Percentiles rank a stretch among this genome's conserved stretches.
Conservation (phyloP, 2,797 vertebrate species). For the Notolabrus celidotus region DNA sequence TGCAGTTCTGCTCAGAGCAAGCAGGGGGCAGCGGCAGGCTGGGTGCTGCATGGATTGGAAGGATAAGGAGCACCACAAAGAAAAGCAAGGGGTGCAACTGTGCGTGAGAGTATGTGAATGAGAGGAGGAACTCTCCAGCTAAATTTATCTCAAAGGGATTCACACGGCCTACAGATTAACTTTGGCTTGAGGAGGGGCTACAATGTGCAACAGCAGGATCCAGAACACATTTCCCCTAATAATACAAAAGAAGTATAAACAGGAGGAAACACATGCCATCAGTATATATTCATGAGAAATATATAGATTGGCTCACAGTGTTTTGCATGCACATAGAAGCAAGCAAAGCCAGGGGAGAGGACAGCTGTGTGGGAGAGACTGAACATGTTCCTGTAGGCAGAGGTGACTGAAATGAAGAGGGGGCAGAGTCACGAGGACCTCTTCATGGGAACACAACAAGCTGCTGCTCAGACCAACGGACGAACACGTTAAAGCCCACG, state of each 20-base stretch:
- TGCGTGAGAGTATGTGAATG: slow-evolving; percentile 50
- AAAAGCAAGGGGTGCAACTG: slow-evolving; percentile 70
- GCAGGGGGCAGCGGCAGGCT: slow-evolving; percentile 78
- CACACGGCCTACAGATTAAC: too few species aligned
- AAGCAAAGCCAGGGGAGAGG: slow-evolving; percentile 77
- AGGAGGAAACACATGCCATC: slow-evolving; percentile 33
- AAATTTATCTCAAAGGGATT: slow-evolving; percentile 3
- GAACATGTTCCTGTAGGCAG: slow-evolving; percentile 42
- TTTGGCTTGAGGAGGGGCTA: slow-evolving; percentile 5
- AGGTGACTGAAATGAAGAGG: slow-evolving; percentile 58
- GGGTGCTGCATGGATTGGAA: slow-evolving; percentile 87
- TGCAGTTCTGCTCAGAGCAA: slow-evolving; percentile 62
- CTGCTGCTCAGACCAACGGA: slow-evolving; percentile 32
- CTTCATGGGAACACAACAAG: slow-evolving; percentile 20
- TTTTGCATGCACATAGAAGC: slow-evolving; percentile 71
- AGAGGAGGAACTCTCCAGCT: slow-evolving; percentile 31
- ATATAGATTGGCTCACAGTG: slow-evolving; percentile 48
- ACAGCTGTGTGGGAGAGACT: slow-evolving; percentile 50
- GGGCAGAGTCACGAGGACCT: slow-evolving; percentile 28
- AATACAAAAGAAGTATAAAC: slow-evolving; percentile 2
- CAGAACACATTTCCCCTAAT: slow-evolving; percentile 76
- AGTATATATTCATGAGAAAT: slow-evolving; percentile 57
- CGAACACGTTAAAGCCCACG: slow-evolving; percentile 33
- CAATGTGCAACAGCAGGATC: slow-evolving; percentile 76
- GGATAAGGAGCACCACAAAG: slow-evolving; percentile 81